phyloP scores from a whole-genome alignment of 2,113 vertebrate genomes.

The Arizona elegans region DNA sequence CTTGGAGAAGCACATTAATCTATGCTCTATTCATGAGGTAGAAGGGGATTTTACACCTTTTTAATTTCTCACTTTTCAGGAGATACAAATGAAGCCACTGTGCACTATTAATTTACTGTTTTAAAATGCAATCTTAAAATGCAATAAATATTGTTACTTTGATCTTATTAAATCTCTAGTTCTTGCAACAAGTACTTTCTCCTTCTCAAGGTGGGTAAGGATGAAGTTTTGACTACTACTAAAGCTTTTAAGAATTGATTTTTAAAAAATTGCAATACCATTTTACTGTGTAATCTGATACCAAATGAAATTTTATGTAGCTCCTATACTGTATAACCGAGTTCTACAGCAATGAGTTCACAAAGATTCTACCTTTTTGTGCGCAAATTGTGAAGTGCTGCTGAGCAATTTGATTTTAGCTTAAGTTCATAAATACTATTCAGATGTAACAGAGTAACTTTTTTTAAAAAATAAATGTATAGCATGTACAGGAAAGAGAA shows the following conservation, averaged over 20 bases:
- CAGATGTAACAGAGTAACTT: not conserved
- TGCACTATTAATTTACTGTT: slow-evolving; percentile 65
- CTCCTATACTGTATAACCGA: slow-evolving; percentile 30
- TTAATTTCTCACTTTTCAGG: slow-evolving; percentile 53
- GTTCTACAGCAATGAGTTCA: slow-evolving; percentile 44
- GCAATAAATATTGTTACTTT: slow-evolving; percentile 70
- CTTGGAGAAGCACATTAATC: slow-evolving; percentile 62
- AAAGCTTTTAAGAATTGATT: slow-evolving; percentile 31
- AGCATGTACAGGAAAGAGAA: not conserved
- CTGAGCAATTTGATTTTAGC: slow-evolving; percentile 29
- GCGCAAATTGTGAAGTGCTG: slow-evolving; percentile 14
- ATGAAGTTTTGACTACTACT: slow-evolving; percentile 53
- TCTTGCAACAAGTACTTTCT: slow-evolving; percentile 54
- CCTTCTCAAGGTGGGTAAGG: slow-evolving; percentile 55
- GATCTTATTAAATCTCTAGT: slow-evolving; percentile 62
- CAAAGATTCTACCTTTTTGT: not conserved
- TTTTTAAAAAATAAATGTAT: not conserved
- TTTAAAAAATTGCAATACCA: slow-evolving; percentile 39
- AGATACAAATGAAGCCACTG: slow-evolving; percentile 56
- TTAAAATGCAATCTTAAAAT: slow-evolving; percentile 68
- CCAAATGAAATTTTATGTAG: slow-evolving; percentile 19
- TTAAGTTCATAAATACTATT: slow-evolving; percentile 30
- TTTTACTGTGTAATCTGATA: slow-evolving; percentile 47
- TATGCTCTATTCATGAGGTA: slow-evolving; percentile 63
- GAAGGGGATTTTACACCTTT: slow-evolving; percentile 29